Base-by-base conservation (phyloP, 2,113 vertebrate species). In the Nettapus auritus region DNA sequence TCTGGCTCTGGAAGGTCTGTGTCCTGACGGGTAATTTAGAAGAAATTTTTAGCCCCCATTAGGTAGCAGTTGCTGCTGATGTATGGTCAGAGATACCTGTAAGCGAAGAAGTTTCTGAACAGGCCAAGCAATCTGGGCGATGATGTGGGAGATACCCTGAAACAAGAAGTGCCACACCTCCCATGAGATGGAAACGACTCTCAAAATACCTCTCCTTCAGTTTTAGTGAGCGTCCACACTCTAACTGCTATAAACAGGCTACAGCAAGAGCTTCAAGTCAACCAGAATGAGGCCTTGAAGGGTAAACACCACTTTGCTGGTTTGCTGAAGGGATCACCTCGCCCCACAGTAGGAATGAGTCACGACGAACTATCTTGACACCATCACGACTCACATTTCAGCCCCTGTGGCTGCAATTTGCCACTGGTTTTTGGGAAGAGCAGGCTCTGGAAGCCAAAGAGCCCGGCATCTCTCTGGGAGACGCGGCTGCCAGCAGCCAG, bases 381-480 rank as follows among this genome's bases (percentile, higher is more conserved):
- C 48, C 1, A 22, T 2, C 2, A 11, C 0, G 13, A 15, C 3
- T 14, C 29, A 12, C 2, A 7, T 0, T 7, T 31, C 81, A 34
- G 23, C 0, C 76, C 48, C 48, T 9, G 66, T 2, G 69, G 57
- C 83, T 50, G 77, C 34, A 13, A 29, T 77, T 33, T 44, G 66
- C 82, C 68, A 5, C 64, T 4, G 0, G 3, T 13, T 53, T 46
- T 8, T 19, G 64, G 33, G 4, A 28, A 64, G 55, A 15, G 26
- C 55, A 87, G 42, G 68, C 82, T 94, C 66, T 48, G 82, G 83
- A 70, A 63, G 4, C 4, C 29, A 60, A 13, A 25, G 68, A 69
- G 77, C 8, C 80, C 23, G 55, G 57, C 67, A 62, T 81, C 63
- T 83, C 42, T 60, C 18, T 11, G 31, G 21, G 81, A 71, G 59